A percentile compares a stretch with the other conserved stretches of the same genome.
These are phyloP conservation scores for Sinella curviseta DNA, from an alignment of 1,140 invertebrate species.

Conservation along the genomic window DNA sequence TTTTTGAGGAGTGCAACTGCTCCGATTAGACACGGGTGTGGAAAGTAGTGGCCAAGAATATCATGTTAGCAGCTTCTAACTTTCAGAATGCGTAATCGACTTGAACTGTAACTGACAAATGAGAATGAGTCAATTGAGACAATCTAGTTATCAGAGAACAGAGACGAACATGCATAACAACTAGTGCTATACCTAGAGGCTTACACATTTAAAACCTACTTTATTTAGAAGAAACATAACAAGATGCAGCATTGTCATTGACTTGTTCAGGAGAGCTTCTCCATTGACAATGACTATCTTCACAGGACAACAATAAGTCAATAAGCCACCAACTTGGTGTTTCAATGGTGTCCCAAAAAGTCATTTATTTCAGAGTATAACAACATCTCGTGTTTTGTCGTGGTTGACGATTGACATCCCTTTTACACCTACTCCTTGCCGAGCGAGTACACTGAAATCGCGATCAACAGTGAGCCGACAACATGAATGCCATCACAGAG, in stretches of 20 bases:
- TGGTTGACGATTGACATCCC: background rate
- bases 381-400: background rate
- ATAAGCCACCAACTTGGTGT: background rate
- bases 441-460: too few species aligned
- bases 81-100: slow-evolving; percentile 10
- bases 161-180: too few species aligned
- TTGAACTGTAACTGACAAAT: slow-evolving; percentile 32
- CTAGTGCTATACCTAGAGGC: too few species aligned
- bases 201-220: background rate
- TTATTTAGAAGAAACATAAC: background rate
- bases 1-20: background rate
- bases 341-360: background rate
- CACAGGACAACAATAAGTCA: slow-evolving; percentile 1
- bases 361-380: slow-evolving; percentile 1
- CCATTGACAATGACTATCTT: background rate
- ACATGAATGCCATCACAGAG: too few species aligned
- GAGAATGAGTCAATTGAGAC: slow-evolving; percentile 22
- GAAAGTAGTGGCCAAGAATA: background rate
- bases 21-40: slow-evolving; percentile 2
- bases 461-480: too few species aligned
- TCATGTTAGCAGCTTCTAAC: background rate
- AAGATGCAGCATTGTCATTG: background rate
- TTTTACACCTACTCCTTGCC: background rate
- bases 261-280: background rate
- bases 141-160: background rate